Evolutionary conservation across 2,888 invertebrate species (phyloP).

Genomic region (Merodon equestris): DNA sequence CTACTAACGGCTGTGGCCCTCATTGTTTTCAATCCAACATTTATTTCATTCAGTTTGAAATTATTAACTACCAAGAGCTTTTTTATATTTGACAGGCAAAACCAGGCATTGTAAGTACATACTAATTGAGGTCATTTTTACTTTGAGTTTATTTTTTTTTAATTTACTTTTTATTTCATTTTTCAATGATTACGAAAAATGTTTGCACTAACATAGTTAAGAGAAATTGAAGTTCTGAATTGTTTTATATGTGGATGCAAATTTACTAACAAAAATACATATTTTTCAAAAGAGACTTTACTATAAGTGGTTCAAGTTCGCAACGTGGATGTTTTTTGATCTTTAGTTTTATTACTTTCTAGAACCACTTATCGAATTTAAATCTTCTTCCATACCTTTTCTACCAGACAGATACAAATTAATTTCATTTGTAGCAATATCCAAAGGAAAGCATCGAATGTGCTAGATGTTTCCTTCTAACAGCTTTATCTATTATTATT

Average conservation of each 20-base stretch:
- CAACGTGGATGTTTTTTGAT: too few species aligned
- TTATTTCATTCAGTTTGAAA: background rate
- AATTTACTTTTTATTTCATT: conserved; percentile 21
- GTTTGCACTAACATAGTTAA: conserved; percentile 44
- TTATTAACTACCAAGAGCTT: conserved; percentile 51
- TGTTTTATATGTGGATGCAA: background rate
- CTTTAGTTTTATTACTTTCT: too few species aligned
- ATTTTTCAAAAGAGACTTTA: background rate
- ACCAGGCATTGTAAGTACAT: conserved; percentile 82
- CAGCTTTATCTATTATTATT: too few species aligned
- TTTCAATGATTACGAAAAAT: conserved; percentile 5
- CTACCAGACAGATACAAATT: too few species aligned
- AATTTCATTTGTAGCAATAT: too few species aligned
- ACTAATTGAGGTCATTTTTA: conserved; percentile 28
- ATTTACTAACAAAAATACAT: conserved; percentile 9
- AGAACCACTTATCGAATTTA: too few species aligned
- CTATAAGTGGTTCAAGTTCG: too few species aligned
- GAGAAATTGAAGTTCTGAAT: background rate
- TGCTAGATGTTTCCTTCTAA: too few species aligned
- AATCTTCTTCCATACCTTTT: too few species aligned
- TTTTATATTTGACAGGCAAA: conserved; percentile 80
- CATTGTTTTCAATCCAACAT: too few species aligned
- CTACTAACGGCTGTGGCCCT: too few species aligned
- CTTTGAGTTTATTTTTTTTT: conserved; percentile 42
- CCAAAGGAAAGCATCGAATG: too few species aligned